Evolutionary conservation across 2,888 invertebrate species (phyloP), one percentile per base, ranked within the genome.

Genomic region (Tanaodytes sp.): DNA sequence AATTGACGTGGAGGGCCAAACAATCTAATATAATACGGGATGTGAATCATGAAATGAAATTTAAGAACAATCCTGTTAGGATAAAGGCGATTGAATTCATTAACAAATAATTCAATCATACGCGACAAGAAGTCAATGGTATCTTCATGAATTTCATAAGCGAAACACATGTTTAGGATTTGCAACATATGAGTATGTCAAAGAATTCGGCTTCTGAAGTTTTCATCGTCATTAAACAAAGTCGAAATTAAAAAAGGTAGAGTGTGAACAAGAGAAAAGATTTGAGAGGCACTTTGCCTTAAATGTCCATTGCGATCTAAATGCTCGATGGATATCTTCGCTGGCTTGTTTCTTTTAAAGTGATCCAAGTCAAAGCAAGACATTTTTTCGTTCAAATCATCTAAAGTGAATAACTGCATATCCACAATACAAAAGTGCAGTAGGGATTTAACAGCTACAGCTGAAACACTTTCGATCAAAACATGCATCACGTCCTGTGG

Each of bases 261-360:
- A 16, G 73, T 69, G 31, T 77, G 72, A 36, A 58, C 66, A 8
- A 77, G 46, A 37, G 46, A 46, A 12, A 75, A 42, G 39, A 74
- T 64, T 62, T 77, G 75, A 14, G 71, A 64, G 37, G 73, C 72
- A 68, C 58, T 77, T 59, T 78, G 77, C 20, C 68, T 67, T 19
- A 78, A 58, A 9, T 4, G 5, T 12, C 46, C 33, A 33, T 70
- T 39, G n/a, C 27, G 12, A 27, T 2, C 9, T 12, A 59, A 6
- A 1, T 59, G 48, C 2, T 49, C 59, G 8, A 15, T 9, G 40
- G 52, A 20, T 33, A 77, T 71, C 18, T 27, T 8, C 16, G 71
- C 73, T 15, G 76, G 76, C 61, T 75, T 73, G 54, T 76, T 74
- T 9, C 33, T 62, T 39, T 59, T 59, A 45, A 77, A 75, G 23